Evolutionary conservation across 2,888 invertebrate genomes (phyloP), one percentile per base, ranked within the genome.

Genomic region (Scaptomyza parva): DNA sequence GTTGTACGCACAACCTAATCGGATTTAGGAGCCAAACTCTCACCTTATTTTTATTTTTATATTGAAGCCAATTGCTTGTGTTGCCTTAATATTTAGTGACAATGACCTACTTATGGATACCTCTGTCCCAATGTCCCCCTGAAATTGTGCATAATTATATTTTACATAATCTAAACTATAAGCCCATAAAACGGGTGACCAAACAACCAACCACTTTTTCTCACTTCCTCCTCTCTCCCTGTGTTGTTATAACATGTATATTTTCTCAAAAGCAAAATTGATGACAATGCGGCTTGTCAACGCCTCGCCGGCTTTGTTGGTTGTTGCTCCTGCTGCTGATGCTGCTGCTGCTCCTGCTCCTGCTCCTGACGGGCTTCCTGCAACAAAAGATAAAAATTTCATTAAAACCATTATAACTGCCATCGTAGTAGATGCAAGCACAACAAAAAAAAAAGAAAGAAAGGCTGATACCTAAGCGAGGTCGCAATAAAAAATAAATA

Each of bases 381-480:
- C 73, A 82, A 79, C 76, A 86, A 86, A 71, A 87, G 87, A 87
- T 87, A 82, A 85, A 86, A 84, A 87, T 85, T 84, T 84, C 79
- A 84, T 84, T 84, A 84, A 87, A 84, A 77, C 82, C 78, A 81
- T 86, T 86, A 84, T 75, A 81, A 78, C 80, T 73, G 80, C 61
- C 63, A 26, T 48, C 47, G 70, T 55, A 67, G 78, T 55, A 68
- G 78, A 66, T 76, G 65, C 61, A 52, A 37, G 37, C 17, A 45
- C 66, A 59, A 58, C 52, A 57, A 39, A 41, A 72, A 57, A 55
- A 44, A 58, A 44, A 48, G 40, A 72, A 57, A 55, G 43, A 58
- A 44, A 48, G 51, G 48, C 45, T 47, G 60, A 51, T 57, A 57
- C 60, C 53, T 45, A 40, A 62, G 48, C 60, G 43, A 44, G 47